Base-by-base conservation (phyloP, 2,888 invertebrate genomes). In the Limenitis camilla region DNA sequence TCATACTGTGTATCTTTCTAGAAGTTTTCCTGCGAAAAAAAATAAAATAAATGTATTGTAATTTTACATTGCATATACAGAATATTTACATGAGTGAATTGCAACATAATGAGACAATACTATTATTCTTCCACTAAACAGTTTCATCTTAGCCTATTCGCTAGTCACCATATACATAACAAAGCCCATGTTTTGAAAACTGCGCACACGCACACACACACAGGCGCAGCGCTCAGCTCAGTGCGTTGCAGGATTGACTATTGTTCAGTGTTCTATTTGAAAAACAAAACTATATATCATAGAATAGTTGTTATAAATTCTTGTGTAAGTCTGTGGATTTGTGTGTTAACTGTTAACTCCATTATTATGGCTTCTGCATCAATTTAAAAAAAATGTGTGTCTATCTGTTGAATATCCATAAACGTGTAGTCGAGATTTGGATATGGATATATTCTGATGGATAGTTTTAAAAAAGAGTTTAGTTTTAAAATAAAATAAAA, bases 101-200 rank as follows among this genome's bases (percentile, higher is more conserved):
- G 30, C 49, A 31, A 49, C 54, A 57, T 43, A 38, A 39, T 35
- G 35, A 54, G 48, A 49, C 57, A 57, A 54, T 57, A 49, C 49
- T 52, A 36, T 57, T 57, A 54, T 54, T 51, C 48, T 35, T 36
- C 31, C 39, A 8, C 40, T 48, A 38, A 47, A 47, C 44, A 46
- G 40, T 51, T 52, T 49, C 51, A 52, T 55, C 55, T 55, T 45
- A 46, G 46, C 30, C 39, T 43, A 57, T 46, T 57, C 57, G 52
- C 46, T 54, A 57, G 54, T 54, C 28, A 31, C n/a, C 7, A n/a
- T 31, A n/a, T 27, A 33, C 33, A 45, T 52, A 40, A 57, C 57
- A 57, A 57, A 51, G 57, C 38, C 39, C 41, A 43, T 60, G 60
- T 60, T 60, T 52, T 59, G 55, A 59, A 60, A 59, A 58, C 61